Evolutionary conservation across 2,797 vertebrate species (phyloP), one percentile per base, ranked within the genome.

Genomic region (Acrocephalus scirpaceus): DNA sequence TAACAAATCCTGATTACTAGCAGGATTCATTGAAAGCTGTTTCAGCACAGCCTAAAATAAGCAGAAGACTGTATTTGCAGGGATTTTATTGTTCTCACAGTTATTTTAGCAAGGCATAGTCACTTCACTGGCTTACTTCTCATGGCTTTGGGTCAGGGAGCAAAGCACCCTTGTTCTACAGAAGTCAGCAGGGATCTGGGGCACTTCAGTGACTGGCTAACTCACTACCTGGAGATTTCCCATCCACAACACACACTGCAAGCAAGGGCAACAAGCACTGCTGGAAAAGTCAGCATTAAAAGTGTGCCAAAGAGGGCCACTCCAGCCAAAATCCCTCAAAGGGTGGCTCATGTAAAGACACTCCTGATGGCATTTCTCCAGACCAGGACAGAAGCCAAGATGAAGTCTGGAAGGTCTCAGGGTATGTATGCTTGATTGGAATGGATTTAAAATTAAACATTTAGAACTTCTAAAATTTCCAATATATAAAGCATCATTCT

Each of bases 21-120:
- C 42, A 86, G n/a, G 45, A 90, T 57, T 90, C 57, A 34, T 73
- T 57, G 34, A 58, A 66, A 86, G 36, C 53, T 90, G 27, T 53
- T 94, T 88, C 80, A 91, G 74, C 65, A 72, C 30, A 86, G 77
- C 42, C 83, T 77, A 73, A 90, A 94, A 66, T 42, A 90, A 88
- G 71, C 40, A 57, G 45, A 79, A 85, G 57, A 34, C 18, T 40
- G 25, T 66, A 66, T 30, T 73, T 62, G 44, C 69, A 71, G 38
- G 13, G 32, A 79, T 56, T 56, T 50, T 54, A 47, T 45, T 57
- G 30, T 53, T 91, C 44, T 86, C 44, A 62, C 34, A 45, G 56
- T 67, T 84, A 67, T 72, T 85, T 91, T 82, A 88, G 66, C 73
- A 77, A 86, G 30, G 56, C 50, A 56, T 27, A 75, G n/a, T 58